These are phyloP conservation scores for Gadus chalcogrammus DNA, from an alignment of 2,113 vertebrate species.

Conservation along the genomic window DNA sequence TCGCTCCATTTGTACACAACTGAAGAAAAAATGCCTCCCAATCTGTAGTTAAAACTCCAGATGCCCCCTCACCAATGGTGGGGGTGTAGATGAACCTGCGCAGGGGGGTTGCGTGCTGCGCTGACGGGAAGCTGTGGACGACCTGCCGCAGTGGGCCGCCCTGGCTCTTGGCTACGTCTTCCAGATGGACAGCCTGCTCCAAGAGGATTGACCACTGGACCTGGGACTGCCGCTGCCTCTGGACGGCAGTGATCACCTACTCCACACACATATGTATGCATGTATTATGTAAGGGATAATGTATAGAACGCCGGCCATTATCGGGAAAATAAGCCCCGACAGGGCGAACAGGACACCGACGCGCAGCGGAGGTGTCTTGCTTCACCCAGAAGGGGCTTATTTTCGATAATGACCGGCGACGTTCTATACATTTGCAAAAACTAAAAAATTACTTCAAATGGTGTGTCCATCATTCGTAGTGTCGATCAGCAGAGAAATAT, in stretches of 20 bases:
- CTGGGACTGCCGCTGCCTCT: constrained; percentile 81
- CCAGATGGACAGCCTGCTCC: constrained; percentile 85
- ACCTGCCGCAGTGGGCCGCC: constrained; percentile 76
- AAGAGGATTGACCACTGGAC: constrained; percentile 89
- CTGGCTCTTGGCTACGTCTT: constrained; percentile 88
- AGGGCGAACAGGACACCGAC: too few relatives aligned
- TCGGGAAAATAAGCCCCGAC: too few relatives aligned
- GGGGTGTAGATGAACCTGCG: constrained; percentile 81
- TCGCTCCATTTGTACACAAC: too few relatives aligned
- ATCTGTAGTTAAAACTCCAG: background rate
- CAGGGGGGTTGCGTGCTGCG: constrained; percentile 75
- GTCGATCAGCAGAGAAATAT: too few relatives aligned
- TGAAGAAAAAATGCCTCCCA: background rate
- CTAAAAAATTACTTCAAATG: too few relatives aligned
- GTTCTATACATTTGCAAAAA: too few relatives aligned
- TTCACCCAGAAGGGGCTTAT: too few relatives aligned
- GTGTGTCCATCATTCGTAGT: too few relatives aligned
- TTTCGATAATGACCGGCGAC: too few relatives aligned
- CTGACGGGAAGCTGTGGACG: constrained; percentile 76
- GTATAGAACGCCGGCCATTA: too few relatives aligned
- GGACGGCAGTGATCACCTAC: constrained; percentile 87
- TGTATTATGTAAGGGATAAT: too few relatives aligned
- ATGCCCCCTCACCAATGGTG: constrained; percentile 76
- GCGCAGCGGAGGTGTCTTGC: too few relatives aligned
- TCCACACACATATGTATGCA: background rate